Evolutionary conservation across 2,113 vertebrate genomes (phyloP).

Genomic region (Hymenochirus boettgeri): DNA sequence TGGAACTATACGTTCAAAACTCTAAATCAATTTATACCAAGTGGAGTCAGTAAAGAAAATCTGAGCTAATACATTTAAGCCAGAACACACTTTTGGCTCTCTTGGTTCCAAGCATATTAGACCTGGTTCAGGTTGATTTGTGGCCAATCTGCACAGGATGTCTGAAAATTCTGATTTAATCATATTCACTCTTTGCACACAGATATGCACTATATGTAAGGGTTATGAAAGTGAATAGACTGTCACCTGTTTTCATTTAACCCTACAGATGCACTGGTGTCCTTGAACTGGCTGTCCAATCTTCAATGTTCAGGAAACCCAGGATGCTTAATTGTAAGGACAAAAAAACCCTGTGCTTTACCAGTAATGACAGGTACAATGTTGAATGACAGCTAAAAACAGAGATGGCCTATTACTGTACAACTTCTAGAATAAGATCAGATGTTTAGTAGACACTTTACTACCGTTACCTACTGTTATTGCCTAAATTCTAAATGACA

Average conservation of each 20-base stretch:
- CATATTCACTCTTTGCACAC: slow-evolving; percentile 6
- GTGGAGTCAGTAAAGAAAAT: background rate
- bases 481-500: too few species aligned
- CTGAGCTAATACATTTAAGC: slow-evolving; percentile 2
- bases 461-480: too few species aligned
- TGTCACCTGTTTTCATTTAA: background rate
- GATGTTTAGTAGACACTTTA: too few species aligned
- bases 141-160: slow-evolving; percentile 9
- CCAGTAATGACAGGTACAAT: too few species aligned
- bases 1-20: background rate
- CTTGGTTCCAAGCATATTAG: slow-evolving; percentile 9
- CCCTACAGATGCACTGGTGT: background rate
- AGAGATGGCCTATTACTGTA: too few species aligned
- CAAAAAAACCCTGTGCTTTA: too few species aligned
- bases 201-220: background rate
- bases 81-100: slow-evolving; percentile 8
- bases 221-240: background rate
- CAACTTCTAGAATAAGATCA: too few species aligned
- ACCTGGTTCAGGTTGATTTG: slow-evolving; percentile 10
- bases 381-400: too few species aligned
- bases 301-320: too few species aligned
- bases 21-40: background rate
- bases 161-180: slow-evolving; percentile 4
- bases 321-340: too few species aligned
- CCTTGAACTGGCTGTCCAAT: too few species aligned